phyloP scores from a whole-genome alignment of 1,140 invertebrate species.

The Tribolium madens region DNA sequence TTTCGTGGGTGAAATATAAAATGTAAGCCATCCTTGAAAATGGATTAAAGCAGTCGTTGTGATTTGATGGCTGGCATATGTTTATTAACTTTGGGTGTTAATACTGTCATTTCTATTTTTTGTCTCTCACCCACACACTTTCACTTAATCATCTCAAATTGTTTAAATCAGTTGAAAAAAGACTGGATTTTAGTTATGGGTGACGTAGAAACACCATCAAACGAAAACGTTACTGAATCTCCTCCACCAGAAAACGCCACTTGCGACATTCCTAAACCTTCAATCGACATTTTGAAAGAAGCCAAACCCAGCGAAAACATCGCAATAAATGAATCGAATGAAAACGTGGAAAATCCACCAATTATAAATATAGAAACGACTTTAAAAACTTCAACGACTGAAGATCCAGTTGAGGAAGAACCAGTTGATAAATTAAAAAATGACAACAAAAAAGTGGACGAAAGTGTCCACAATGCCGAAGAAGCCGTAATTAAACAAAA shows the following conservation, averaged over 20 bases:
- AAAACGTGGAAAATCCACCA: background rate
- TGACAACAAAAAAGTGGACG: background rate
- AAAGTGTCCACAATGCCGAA: conserved; percentile 1
- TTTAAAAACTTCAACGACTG: background rate
- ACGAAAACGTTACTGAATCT: background rate
- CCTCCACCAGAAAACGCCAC: background rate
- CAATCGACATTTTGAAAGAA: conserved; percentile 21
- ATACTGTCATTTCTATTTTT: conserved; percentile 22
- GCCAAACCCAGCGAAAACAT: conserved; percentile 3
- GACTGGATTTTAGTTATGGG: conserved; percentile 4
- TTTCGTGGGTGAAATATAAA: background rate
- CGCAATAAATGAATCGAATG: background rate
- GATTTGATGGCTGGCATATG: conserved; percentile 19
- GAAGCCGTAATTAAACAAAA: background rate
- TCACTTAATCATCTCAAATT: background rate
- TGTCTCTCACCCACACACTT: background rate
- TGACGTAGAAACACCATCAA: background rate
- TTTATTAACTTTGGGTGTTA: conserved; percentile 30
- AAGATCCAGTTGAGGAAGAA: background rate
- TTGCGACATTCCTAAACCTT: conserved; percentile 9
- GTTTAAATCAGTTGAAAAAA: conserved; percentile 10
- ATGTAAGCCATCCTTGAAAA: background rate
- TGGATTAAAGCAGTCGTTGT: conserved; percentile 3
- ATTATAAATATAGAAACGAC: background rate
- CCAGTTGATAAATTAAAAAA: conserved; percentile 1